Evolutionary conservation across 2,113 vertebrate species (phyloP).

Genomic region (Oncorhynchus gorbuscha): DNA sequence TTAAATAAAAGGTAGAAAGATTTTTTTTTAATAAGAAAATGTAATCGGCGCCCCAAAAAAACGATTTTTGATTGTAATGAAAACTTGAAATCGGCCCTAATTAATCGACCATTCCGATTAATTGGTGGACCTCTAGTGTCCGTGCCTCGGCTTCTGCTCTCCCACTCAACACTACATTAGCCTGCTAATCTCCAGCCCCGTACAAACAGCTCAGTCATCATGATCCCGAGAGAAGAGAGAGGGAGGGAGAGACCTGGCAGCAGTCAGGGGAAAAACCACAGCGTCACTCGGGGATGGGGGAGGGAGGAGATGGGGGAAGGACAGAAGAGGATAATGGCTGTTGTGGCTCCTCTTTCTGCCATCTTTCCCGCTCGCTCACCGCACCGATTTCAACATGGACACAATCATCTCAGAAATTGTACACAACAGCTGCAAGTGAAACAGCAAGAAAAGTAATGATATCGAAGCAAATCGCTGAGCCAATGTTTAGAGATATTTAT

Average conservation of each 20-base stretch:
- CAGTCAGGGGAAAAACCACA: conserved; percentile 35
- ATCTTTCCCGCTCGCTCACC: not conserved
- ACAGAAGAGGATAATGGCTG: not conserved
- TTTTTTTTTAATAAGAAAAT: too few species aligned
- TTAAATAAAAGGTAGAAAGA: too few species aligned
- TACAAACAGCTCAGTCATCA: conserved; percentile 42
- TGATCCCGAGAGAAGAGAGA: conserved; percentile 18
- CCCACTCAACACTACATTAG: conserved; percentile 19
- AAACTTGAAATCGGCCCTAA: too few species aligned
- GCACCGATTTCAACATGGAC: not conserved
- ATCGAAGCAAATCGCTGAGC: too few species aligned
- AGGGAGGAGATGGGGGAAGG: not conserved
- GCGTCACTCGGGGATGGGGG: conserved; percentile 31
- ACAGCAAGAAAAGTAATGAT: too few species aligned
- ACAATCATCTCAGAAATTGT: too few species aligned
- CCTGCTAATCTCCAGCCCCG: conserved; percentile 21
- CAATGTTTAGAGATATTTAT: too few species aligned
- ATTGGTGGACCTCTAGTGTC: not conserved
- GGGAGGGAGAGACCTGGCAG: not conserved
- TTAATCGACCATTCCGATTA: too few species aligned
- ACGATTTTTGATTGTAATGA: too few species aligned
- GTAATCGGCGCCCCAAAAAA: too few species aligned
- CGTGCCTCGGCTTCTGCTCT: not conserved
- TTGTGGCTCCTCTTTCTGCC: conserved; percentile 9
- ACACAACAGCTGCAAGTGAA: too few species aligned